These are phyloP conservation scores for Drosophila paramelanica DNA, from an alignment of 2,888 invertebrate genomes.

Conservation along the genomic window DNA sequence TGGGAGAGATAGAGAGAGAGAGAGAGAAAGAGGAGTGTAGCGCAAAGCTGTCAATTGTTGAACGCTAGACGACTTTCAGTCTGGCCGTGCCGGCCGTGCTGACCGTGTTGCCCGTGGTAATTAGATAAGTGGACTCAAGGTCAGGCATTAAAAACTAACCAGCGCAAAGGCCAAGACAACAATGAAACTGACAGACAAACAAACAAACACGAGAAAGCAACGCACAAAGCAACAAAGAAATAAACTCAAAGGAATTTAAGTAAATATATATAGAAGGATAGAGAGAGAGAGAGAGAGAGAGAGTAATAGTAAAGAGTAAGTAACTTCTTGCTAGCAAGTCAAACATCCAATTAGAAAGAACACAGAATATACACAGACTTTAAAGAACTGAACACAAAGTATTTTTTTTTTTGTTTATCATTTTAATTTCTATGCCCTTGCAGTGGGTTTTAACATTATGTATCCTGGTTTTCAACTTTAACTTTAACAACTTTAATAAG, in stretches of 20 bases:
- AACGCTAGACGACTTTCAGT: constrained; percentile 55
- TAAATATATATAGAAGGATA: background rate
- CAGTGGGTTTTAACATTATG: background rate
- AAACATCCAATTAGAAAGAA: constrained; percentile 78
- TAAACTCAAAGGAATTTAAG: constrained; percentile 27
- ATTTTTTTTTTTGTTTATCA: constrained; percentile 4
- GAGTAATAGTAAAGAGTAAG: constrained; percentile 26
- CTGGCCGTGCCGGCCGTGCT: constrained; percentile 34
- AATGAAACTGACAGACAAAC: constrained; percentile 32
- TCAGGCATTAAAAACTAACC: constrained; percentile 62
- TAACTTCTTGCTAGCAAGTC: constrained; percentile 75
- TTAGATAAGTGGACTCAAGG: constrained; percentile 76
- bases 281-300: background rate
- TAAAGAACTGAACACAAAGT: constrained; percentile 60
- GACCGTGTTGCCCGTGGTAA: constrained; percentile 47
- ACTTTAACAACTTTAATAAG: no score
- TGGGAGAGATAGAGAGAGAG: background rate
- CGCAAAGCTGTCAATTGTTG: constrained; percentile 25
- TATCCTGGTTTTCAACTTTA: no score
- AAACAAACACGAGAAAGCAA: constrained; percentile 30
- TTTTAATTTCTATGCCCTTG: constrained; percentile 4
- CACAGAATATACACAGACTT: constrained; percentile 68
- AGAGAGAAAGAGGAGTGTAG: constrained; percentile 15
- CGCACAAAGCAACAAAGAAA: constrained; percentile 39
- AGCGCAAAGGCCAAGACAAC: constrained; percentile 47